Base-by-base conservation (phyloP, 2,888 invertebrate species). In the Microplitis deprimator region DNA sequence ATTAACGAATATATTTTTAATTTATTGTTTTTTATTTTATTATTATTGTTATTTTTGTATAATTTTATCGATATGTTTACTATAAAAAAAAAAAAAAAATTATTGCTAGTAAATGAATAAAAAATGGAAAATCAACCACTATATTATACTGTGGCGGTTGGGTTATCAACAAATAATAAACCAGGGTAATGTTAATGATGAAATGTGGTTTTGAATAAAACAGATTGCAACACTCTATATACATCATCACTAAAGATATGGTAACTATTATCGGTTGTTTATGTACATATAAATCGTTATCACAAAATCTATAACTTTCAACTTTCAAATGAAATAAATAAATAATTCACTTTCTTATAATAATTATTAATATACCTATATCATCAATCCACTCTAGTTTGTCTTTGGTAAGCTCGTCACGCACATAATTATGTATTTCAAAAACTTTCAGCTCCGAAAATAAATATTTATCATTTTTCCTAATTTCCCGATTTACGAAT, bases 401-500 rank as follows among this genome's bases (percentile, higher is more conserved):
- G 50, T 62, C 20, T 62, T 62, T 62, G 62, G 62, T 62, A 62
- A n/a, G 6, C 16, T 62, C 16, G n/a, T 62, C 17, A 62, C 16
- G 20, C 62, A 50, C 50, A 50, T 50, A 13, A 50, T 50, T 50
- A 5, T 50, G 8, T 50, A 50, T 50, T 50, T 50, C 3, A 13
- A 13, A 13, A 73, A 64, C 41, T 59, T 38, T 60, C 59, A 50
- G 16, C 38, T 20, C n/a, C n/a, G 6, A 72, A 50, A 20, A 62
- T 73, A 16, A 6, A 38, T 73, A n/a, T 17, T 41, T 73, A 40
- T n/a, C 16, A 16, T 67, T 8, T 38, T 20, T 1, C 80, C 84
- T 85, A 89, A 85, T 89, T 89, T 64, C 88, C 89, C 75, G 85
- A 85, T 78, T 89, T 88, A 73, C 89, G 88, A 80, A 89, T 80